phyloP scores from a whole-genome alignment of 2,797 vertebrate genomes.

The Taenioides sp. region DNA sequence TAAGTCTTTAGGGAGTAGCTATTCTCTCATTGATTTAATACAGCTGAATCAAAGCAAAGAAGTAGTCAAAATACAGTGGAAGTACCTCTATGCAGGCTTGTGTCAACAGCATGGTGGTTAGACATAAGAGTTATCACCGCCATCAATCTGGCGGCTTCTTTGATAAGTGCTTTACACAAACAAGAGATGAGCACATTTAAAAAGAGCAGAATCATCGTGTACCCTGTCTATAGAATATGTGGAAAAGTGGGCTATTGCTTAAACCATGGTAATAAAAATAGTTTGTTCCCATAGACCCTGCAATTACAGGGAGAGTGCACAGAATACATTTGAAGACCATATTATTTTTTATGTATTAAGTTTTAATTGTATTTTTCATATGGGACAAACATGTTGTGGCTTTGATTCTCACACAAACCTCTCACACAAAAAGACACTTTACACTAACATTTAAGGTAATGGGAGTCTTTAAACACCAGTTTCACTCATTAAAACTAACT shows the following conservation, averaged over 20 bases:
- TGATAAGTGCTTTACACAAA: conserved; percentile 20
- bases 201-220: not conserved
- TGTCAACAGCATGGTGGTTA: conserved; percentile 33
- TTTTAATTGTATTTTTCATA: no score
- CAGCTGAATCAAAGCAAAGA: conserved; percentile 19
- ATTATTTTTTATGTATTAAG: no score
- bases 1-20: conserved; percentile 52
- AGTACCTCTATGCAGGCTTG: conserved; percentile 12
- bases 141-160: conserved; percentile 1
- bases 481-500: no score
- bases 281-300: not conserved
- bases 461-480: no score
- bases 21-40: conserved; percentile 32
- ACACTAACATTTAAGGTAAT: no score
- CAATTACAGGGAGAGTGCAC: no score
- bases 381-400: not conserved
- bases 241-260: not conserved
- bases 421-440: not conserved
- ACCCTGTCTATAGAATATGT: no score
- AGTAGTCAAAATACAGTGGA: conserved; percentile 30
- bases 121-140: conserved; percentile 17
- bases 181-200: not conserved
- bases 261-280: not conserved
- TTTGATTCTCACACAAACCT: not conserved
- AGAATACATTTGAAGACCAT: no score